Percentiles rank a stretch among this genome's conserved stretches.
phyloP scores from a whole-genome alignment of 2,888 invertebrate species.

The Cheilosia scutellata region DNA sequence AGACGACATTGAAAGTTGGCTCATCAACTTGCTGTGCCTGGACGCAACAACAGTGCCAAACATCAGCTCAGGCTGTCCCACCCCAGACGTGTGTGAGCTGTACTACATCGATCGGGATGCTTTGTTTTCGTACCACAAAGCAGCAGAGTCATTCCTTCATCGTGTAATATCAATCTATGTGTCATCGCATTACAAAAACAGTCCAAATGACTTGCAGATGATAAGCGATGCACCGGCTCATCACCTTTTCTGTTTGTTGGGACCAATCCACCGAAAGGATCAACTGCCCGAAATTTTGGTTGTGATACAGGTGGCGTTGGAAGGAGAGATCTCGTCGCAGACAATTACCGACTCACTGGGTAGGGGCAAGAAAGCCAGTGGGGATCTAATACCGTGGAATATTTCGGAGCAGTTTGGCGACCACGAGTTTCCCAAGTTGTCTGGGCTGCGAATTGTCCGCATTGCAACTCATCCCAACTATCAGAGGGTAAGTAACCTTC shows the following conservation, averaged over 20 bases:
- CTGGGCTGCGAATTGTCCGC: constrained; percentile 96
- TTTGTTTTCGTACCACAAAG: constrained; percentile 97
- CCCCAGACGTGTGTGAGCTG: constrained; percentile 94
- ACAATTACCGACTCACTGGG: constrained; percentile 92
- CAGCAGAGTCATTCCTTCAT: constrained; percentile 96
- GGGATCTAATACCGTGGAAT: constrained; percentile 99
- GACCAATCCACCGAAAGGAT: constrained; percentile 91
- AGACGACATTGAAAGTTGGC: constrained; percentile 96
- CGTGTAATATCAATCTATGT: constrained; percentile 96
- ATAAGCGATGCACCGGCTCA: constrained; percentile 99
- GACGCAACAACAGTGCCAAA: constrained; percentile 90
- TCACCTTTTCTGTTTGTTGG: constrained; percentile 96
- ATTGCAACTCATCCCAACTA: constrained; percentile 99
- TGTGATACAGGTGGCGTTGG: constrained; percentile 93
- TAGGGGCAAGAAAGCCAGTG: constrained; percentile 95
- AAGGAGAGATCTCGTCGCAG: constrained; percentile 88
- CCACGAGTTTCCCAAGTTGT: constrained; percentile 94
- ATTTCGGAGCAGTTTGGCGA: constrained; percentile 98
- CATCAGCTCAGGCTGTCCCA: constrained; percentile 91
- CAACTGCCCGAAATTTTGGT: constrained; percentile 96
- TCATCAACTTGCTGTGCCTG: constrained; percentile 95
- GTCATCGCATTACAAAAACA: constrained; percentile 99
- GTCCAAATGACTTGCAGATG: constrained; percentile 99
- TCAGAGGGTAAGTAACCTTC: constrained; percentile 88
- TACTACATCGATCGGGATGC: constrained; percentile 96